Evolutionary conservation across 2,797 vertebrate species (phyloP).

Genomic region (Pangasius sanitwongsei): DNA sequence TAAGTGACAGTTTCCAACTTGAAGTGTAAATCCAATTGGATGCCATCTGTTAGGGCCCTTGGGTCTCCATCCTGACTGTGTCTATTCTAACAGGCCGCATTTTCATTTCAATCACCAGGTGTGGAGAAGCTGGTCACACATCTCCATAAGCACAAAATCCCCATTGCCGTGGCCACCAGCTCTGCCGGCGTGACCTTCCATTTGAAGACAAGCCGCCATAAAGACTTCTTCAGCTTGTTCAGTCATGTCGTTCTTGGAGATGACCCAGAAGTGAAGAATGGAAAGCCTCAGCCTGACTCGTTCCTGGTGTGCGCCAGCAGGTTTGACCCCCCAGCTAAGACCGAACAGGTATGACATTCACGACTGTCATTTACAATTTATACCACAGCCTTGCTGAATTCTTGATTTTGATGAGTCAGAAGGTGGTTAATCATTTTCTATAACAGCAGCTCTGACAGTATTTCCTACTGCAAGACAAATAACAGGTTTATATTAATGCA

Average conservation of each 20-base stretch:
- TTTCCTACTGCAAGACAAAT: not conserved
- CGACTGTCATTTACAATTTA: not conserved
- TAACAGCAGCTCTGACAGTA: not conserved
- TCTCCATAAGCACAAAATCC: constrained; percentile 77
- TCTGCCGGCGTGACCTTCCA: constrained; percentile 74
- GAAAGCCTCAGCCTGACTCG: constrained; percentile 85
- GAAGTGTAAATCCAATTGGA: constrained; percentile 17
- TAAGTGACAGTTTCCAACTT: constrained; percentile 18
- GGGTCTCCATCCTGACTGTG: not conserved
- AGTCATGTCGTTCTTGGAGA: constrained; percentile 86
- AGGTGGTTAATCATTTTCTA: not conserved
- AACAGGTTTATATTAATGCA: not conserved
- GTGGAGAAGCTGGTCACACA: constrained; percentile 83
- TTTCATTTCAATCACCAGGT: constrained; percentile 69
- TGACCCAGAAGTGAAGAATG: constrained; percentile 80
- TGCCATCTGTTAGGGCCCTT: constrained; percentile 12
- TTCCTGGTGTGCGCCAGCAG: constrained; percentile 84
- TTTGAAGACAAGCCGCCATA: constrained; percentile 81
- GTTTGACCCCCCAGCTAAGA: constrained; percentile 75
- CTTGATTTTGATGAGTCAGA: not conserved
- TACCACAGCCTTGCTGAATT: not conserved
- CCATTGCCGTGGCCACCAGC: constrained; percentile 87
- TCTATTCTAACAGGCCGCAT: not conserved
- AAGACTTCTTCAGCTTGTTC: constrained; percentile 82
- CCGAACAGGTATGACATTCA: constrained; percentile 73